phyloP scores from a whole-genome alignment of 2,888 invertebrate species.

The Gnatocerus cornutus region DNA sequence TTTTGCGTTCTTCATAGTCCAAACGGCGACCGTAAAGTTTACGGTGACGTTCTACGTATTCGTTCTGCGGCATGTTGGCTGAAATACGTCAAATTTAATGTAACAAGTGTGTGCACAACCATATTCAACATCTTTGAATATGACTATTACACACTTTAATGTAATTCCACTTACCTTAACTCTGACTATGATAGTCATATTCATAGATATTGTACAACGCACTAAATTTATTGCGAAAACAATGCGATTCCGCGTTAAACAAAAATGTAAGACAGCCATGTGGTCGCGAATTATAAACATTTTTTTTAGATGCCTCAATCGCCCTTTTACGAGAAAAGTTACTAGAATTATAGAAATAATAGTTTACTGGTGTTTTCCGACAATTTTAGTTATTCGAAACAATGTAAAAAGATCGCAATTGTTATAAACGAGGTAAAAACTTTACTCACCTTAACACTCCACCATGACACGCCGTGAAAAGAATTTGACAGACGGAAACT shows the following conservation, averaged over 20 bases:
- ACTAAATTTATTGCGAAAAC: slow-evolving; percentile 39
- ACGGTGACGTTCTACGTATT: slow-evolving; percentile 98
- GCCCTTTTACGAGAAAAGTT: too few relatives aligned
- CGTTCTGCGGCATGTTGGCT: slow-evolving; percentile 96
- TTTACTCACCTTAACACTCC: slow-evolving; percentile 65
- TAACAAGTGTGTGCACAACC: slow-evolving; percentile 57
- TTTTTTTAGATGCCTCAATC: not conserved
- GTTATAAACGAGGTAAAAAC: slow-evolving; percentile 11
- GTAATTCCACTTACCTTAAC: slow-evolving; percentile 63
- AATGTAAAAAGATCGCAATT: not conserved
- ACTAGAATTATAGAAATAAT: too few relatives aligned
- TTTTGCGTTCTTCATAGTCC: slow-evolving; percentile 97
- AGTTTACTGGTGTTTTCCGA: too few relatives aligned
- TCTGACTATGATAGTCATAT: slow-evolving; percentile 66
- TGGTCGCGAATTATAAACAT: slow-evolving; percentile 7
- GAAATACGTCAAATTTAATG: slow-evolving; percentile 43
- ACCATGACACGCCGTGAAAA: slow-evolving; percentile 67
- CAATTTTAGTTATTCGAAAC: not conserved
- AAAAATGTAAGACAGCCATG: slow-evolving; percentile 37
- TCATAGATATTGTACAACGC: slow-evolving; percentile 61
- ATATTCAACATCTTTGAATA: slow-evolving; percentile 70
- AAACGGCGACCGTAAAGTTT: slow-evolving; percentile 97
- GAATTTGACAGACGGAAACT: slow-evolving; percentile 49
- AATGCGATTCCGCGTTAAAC: slow-evolving; percentile 31
- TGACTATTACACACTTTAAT: slow-evolving; percentile 64